Conservation (phyloP, 2,797 vertebrate species). For the Cryptoblepharus egeriae region DNA sequence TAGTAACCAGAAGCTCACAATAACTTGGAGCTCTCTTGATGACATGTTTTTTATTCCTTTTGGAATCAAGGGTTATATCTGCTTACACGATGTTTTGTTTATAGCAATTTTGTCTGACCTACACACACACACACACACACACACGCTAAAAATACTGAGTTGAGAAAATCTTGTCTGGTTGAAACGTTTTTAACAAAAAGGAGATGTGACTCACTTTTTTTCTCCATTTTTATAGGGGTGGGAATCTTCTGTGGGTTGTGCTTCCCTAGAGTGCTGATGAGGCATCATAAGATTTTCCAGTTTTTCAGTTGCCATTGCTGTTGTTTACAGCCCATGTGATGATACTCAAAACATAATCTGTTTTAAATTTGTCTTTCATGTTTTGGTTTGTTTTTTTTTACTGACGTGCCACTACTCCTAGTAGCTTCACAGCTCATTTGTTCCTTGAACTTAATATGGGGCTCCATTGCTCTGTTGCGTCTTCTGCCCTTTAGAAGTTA, state of each 20-base stretch:
- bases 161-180: not conserved
- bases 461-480: conserved; percentile 15
- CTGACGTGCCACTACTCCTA: not conserved
- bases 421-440: not conserved
- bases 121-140: not conserved
- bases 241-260: conserved; percentile 14
- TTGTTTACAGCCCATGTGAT: conserved; percentile 23
- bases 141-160: not conserved
- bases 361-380: conserved; percentile 14
- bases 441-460: not conserved
- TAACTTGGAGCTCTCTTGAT: not conserved
- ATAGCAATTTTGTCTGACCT: conserved; percentile 8
- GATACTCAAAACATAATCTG: not conserved
- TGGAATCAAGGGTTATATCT: not conserved
- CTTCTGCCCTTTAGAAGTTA: not conserved
- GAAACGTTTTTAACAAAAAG: not conserved
- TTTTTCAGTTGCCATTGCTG: not conserved
- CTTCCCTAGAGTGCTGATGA: conserved; percentile 8
- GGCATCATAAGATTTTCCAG: conserved; percentile 33
- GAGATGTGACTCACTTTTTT: not conserved
- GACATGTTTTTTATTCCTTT: not conserved
- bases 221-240: not conserved
- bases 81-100: not conserved
- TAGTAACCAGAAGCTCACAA: not conserved
- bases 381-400: conserved; percentile 29